Conservation (phyloP, 1,140 invertebrate species). For the Cherax quadricarinatus region DNA sequence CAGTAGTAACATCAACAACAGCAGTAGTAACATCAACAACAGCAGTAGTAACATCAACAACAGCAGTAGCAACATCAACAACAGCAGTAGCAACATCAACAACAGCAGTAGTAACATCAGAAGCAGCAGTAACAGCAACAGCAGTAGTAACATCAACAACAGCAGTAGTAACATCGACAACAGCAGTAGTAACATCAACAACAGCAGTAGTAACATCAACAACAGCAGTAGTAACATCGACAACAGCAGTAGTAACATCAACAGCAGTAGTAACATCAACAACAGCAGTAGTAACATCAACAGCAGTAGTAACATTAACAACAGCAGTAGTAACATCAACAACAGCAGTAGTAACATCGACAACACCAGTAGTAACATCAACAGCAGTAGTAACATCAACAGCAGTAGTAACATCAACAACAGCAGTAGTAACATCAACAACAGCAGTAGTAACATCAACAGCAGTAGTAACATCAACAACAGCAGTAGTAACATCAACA, state of each 20-base stretch:
- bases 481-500: neutral
- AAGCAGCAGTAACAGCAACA: too few species aligned
- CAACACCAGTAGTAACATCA: too few species aligned
- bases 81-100: too few species aligned
- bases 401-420: neutral
- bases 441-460: neutral
- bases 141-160: too few species aligned
- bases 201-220: neutral
- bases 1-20: neutral
- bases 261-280: neutral
- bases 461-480: neutral
- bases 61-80: too few species aligned
- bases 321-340: neutral
- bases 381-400: neutral
- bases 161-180: too few species aligned
- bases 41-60: too few species aligned
- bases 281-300: constrained; percentile 1
- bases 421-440: neutral
- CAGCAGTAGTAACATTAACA: too few species aligned
- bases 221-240: too few species aligned
- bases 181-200: neutral
- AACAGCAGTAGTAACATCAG: too few species aligned
- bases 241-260: neutral
- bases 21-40: neutral
- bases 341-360: too few species aligned